Conservation (phyloP, 2,888 invertebrate genomes). For the Oxyscelio sp. region DNA sequence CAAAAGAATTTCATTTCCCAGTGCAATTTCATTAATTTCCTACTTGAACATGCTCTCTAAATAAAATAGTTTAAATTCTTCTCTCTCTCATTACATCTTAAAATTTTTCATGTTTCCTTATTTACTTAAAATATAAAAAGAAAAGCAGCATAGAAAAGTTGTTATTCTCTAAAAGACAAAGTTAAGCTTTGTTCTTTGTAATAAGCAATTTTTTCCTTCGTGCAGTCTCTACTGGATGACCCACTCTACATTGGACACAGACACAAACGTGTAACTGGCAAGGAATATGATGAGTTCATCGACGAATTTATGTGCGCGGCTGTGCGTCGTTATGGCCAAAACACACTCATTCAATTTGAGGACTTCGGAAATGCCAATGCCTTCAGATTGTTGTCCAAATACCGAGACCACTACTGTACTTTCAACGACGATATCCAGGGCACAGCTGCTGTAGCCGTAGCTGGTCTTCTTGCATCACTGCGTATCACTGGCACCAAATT, state of each 20-base stretch:
- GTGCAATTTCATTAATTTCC: no score
- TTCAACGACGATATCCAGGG: conserved; percentile 99
- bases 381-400: conserved; percentile 96
- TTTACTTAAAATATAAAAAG: no score
- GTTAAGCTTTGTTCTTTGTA: no score
- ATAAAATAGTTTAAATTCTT: no score
- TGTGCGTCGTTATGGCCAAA: conserved; percentile 95
- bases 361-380: conserved; percentile 99
- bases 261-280: conserved; percentile 95
- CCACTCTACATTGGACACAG: conserved; percentile 98
- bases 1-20: no score
- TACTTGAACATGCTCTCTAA: no score
- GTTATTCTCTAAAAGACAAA: no score
- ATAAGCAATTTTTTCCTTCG: no score
- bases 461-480: conserved; percentile 96
- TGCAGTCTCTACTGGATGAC: conserved; percentile 94
- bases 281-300: conserved; percentile 96
- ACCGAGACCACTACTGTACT: conserved; percentile 97
- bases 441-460: conserved; percentile 98
- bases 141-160: no score
- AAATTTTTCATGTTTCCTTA: no score
- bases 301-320: conserved; percentile 99
- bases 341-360: conserved; percentile 97
- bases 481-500: conserved; percentile 95
- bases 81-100: no score